Evolutionary conservation across 1,140 invertebrate species (phyloP).

Genomic region (Drosophila nasuta): DNA sequence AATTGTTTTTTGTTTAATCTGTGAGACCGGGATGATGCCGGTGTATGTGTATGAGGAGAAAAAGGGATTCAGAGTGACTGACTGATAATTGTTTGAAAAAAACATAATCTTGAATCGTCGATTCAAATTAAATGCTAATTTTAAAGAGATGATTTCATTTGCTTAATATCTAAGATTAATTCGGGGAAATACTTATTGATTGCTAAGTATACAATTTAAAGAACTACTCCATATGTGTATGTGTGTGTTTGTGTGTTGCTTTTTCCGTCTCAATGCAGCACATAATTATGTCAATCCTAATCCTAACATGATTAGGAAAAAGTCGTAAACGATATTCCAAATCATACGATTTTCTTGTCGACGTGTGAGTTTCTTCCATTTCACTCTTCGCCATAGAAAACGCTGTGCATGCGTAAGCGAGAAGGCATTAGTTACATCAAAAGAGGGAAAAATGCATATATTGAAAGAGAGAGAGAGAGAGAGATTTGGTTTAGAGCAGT

Average conservation of each 20-base stretch:
- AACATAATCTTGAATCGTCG: too few relatives aligned
- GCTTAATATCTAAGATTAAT: constrained; percentile 18
- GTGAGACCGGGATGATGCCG: too few relatives aligned
- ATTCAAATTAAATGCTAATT: constrained; percentile 5
- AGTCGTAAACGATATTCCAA: constrained; percentile 6
- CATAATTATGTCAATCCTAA: neutral
- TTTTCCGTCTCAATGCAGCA: neutral
- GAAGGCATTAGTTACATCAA: neutral
- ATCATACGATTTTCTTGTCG: constrained; percentile 8
- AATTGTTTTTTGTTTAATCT: too few relatives aligned
- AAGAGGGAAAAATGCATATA: neutral
- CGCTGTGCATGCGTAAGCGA: constrained; percentile 27
- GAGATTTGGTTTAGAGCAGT: neutral
- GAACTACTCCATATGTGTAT: neutral
- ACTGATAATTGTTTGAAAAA: too few relatives aligned
- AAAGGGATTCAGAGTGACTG: neutral
- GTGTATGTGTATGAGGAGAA: too few relatives aligned
- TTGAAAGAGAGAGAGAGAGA: constrained; percentile 1
- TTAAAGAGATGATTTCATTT: neutral
- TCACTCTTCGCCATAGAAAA: constrained; percentile 72
- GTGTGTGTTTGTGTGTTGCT: too few relatives aligned
- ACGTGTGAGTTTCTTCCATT: constrained; percentile 1
- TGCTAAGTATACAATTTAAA: constrained; percentile 11
- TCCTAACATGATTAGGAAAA: constrained; percentile 1
- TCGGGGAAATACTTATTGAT: constrained; percentile 15